Percentiles rank a stretch among this genome's conserved stretches.
Conservation (phyloP, 2,113 vertebrate genomes). For the Centropus unirufus region DNA sequence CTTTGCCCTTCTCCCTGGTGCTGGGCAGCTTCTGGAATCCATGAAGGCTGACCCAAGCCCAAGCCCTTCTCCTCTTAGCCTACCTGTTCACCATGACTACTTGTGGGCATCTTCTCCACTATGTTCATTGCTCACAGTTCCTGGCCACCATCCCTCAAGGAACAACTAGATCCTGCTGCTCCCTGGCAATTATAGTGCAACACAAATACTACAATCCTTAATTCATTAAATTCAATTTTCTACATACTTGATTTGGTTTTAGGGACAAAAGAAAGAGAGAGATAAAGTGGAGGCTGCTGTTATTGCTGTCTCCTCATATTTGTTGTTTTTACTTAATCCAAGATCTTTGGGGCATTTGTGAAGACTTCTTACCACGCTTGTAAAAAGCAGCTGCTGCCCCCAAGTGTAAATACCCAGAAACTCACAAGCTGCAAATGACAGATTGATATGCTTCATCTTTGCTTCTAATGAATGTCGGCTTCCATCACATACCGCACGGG, state of each 20-base stretch:
- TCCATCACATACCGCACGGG: not conserved
- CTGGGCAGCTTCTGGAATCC: not conserved
- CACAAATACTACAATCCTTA: not conserved
- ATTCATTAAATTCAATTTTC: not conserved
- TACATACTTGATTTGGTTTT: not conserved
- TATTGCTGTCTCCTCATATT: not conserved
- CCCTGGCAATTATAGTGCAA: not conserved
- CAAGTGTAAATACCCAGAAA: no score
- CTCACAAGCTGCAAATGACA: no score
- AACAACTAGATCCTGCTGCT: not conserved
- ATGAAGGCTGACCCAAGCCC: rapidly evolving
- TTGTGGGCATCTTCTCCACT: not conserved
- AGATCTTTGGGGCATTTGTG: not conserved
- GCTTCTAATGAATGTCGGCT: constrained; percentile 32
- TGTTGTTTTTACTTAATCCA: not conserved
- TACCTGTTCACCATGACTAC: not conserved
- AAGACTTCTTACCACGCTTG: not conserved
- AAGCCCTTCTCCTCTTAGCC: not conserved
- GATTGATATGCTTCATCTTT: no score
- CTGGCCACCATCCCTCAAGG: rapidly evolving
- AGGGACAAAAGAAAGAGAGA: not conserved
- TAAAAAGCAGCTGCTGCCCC: no score
- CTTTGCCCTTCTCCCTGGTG: not conserved
- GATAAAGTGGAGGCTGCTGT: not conserved
- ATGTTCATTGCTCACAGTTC: not conserved